Percentiles rank a stretch among this genome's conserved stretches.
These are phyloP conservation scores for Gerris lacustris DNA, from an alignment of 2,888 invertebrate species.

Conservation along the genomic window DNA sequence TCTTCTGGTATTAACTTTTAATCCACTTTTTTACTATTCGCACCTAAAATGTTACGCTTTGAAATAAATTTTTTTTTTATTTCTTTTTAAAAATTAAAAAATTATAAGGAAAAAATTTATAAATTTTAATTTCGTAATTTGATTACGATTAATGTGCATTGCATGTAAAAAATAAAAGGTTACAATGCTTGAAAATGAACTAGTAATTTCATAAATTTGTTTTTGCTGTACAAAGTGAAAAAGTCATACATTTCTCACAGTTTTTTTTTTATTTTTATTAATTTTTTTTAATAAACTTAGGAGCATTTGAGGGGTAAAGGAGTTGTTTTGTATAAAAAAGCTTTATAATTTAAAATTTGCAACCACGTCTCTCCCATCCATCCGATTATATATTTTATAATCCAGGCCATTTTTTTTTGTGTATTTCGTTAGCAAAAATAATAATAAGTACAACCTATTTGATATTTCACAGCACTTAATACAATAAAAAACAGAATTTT, in stretches of 20 bases:
- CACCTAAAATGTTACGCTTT: conserved; percentile 3
- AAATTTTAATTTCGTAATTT: background rate
- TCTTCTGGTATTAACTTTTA: conserved; percentile 1
- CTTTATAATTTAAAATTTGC: conserved; percentile 10
- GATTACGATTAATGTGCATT: background rate
- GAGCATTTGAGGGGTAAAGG: conserved; percentile 4
- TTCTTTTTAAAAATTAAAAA: background rate
- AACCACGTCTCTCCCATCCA: conserved; percentile 24
- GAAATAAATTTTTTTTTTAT: background rate
- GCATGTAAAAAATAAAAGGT: background rate
- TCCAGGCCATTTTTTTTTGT: conserved; percentile 7
- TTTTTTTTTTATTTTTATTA: background rate
- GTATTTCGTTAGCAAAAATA: conserved; percentile 6
- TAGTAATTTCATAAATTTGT: conserved; percentile 1
- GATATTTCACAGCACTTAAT: conserved; percentile 8
- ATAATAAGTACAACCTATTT: conserved; percentile 9
- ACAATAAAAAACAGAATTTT: conserved; percentile 1
- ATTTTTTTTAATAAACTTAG: conserved; percentile 6
- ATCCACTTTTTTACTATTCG: background rate
- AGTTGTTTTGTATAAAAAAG: conserved; percentile 3
- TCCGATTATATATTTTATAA: conserved; percentile 1
- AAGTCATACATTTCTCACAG: background rate
- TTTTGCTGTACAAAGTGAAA: conserved; percentile 7
- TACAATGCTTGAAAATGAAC: conserved; percentile 9
- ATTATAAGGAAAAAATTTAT: background rate